Evolutionary conservation across 2,113 vertebrate genomes (phyloP), one percentile per base, ranked within the genome.

Genomic region (Catagonus wagneri): DNA sequence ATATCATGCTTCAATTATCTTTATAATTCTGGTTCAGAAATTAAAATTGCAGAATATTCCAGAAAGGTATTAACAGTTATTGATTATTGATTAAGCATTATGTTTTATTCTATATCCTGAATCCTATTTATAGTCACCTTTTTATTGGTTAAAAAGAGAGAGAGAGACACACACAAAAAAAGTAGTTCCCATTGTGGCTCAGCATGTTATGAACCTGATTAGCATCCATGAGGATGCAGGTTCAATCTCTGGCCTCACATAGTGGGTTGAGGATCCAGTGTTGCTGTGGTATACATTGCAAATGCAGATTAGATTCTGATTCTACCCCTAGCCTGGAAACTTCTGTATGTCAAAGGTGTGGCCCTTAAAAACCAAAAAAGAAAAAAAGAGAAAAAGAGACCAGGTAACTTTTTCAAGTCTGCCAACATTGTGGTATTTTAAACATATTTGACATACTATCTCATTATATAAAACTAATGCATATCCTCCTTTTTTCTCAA

Each of bases 21-120:
- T 92, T 88, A 63, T 32, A 78, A 66, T 60, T 83, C 50, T 71
- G 93, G 14, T 54, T 92, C 34, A 90, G 88, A 86, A 90, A 74
- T 52, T 44, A 50, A 88, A 88, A 71, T 68, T 25, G 34, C 8
- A 84, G 19, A 87, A 9, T 75, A 66, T 61, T 81, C 13, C 29
- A 95, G 68, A 96, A 93, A 85, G 10, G 3, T n/a, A 88, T 71
- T 78, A 58, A 16, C 22, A 79, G 4, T 71, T 63, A 74, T 15
- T 72, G 34, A 89, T 71, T 63, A 74, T 15, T 68, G 34, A 89
- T 39, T 75, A 39, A 84, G 27, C 9, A 72, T 52, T 66, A 79
- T 54, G 8, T 23, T 36, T 58, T 87, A 72, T 79, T 95, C 14
- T 90, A 0, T 39, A 39, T 1, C 16, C 0, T 58, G 50, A 65